Evolutionary conservation across 2,113 vertebrate species (phyloP).

Genomic region (Serilophus lunatus): DNA sequence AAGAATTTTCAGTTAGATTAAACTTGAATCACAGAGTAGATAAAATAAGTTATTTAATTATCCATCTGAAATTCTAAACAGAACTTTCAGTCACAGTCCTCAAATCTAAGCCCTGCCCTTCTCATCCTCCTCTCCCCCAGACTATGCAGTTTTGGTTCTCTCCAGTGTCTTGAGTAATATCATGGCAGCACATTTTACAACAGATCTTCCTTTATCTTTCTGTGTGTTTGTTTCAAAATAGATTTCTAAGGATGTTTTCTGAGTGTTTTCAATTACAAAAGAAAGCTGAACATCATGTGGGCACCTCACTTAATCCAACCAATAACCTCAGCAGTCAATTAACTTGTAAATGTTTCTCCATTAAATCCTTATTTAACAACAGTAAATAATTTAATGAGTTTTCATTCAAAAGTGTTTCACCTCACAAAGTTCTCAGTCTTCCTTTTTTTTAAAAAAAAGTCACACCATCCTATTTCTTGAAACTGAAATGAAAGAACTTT

Average conservation of each 20-base stretch:
- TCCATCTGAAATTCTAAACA: neutral
- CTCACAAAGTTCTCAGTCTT: constrained; percentile 41
- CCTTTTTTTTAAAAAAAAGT: neutral
- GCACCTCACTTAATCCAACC: neutral
- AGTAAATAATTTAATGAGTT: constrained; percentile 34
- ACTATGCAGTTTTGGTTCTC: neutral
- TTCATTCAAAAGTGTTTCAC: constrained; percentile 37
- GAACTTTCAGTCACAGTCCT: neutral
- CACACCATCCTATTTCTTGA: neutral
- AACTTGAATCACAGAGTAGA: neutral
- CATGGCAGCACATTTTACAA: neutral
- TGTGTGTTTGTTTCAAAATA: neutral
- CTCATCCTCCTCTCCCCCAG: neutral
- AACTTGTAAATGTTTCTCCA: constrained; percentile 39
- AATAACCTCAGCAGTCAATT: constrained; percentile 50
- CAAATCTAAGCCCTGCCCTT: neutral
- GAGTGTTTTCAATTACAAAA: neutral
- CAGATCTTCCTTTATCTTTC: neutral
- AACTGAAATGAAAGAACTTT: neutral
- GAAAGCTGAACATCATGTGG: neutral
- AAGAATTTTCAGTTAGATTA: neutral
- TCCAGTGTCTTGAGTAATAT: neutral
- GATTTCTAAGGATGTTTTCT: neutral
- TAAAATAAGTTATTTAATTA: neutral
- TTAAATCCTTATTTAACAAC: constrained; percentile 45